These are phyloP conservation scores for Syndactyla subalaris DNA, from an alignment of 2,797 vertebrate genomes.

Conservation along the genomic window DNA sequence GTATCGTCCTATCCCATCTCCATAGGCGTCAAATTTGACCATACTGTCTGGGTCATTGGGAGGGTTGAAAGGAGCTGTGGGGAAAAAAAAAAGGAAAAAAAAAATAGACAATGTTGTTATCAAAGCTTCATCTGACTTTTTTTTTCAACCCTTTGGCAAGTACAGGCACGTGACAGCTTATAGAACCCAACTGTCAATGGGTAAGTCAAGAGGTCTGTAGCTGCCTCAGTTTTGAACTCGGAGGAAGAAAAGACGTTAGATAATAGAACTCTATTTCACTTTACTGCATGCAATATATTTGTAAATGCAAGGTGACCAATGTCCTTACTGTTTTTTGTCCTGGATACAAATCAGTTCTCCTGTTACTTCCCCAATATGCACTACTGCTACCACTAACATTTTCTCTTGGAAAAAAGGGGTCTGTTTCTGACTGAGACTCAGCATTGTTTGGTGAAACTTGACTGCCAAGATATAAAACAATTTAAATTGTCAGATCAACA, in stretches of 20 bases:
- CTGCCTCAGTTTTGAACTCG: neutral
- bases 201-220: neutral
- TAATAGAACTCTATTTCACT: neutral
- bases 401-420: neutral
- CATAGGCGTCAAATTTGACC: conserved; percentile 95
- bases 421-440: neutral
- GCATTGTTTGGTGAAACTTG: neutral
- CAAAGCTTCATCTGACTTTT: neutral
- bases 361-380: neutral
- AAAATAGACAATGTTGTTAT: neutral
- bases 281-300: neutral
- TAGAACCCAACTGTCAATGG: neutral
- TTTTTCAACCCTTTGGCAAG: neutral
- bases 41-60: conserved; percentile 84
- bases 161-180: neutral
- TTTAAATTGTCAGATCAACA: neutral
- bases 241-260: neutral
- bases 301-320: neutral
- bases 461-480: neutral
- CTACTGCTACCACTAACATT: neutral
- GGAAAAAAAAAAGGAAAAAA: neutral
- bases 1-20: conserved; percentile 94
- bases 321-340: neutral
- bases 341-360: neutral
- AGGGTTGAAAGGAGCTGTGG: conserved; percentile 89